Evolutionary conservation across 2,888 invertebrate genomes (phyloP).

Genomic region (Neocrepidodera transversa): DNA sequence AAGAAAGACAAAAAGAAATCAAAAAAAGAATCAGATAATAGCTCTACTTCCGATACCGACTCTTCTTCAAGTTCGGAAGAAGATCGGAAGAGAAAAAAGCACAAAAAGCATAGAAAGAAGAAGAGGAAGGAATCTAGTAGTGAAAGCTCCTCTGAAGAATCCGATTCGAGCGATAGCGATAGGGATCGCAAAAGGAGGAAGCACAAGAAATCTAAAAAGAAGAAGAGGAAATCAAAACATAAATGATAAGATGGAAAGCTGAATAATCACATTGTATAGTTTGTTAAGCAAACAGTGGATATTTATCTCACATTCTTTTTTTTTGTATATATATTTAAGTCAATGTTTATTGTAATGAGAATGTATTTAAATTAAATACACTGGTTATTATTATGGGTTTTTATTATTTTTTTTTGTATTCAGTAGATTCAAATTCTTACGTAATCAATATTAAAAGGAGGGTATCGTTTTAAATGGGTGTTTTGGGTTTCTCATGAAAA

Average conservation of each 20-base stretch:
- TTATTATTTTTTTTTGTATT: no score
- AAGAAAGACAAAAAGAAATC: slow-evolving; percentile 61
- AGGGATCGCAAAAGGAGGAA: slow-evolving; percentile 74
- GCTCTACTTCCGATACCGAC: slow-evolving; percentile 57
- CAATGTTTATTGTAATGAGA: slow-evolving; percentile 9
- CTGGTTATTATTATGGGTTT: neutral
- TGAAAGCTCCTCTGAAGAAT: slow-evolving; percentile 67
- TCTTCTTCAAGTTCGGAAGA: slow-evolving; percentile 56
- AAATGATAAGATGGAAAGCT: neutral
- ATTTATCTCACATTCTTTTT: slow-evolving; percentile 8
- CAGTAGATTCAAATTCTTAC: no score
- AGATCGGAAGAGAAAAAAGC: slow-evolving; percentile 55
- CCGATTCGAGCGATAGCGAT: slow-evolving; percentile 69
- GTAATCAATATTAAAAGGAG: no score
- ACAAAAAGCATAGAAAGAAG: slow-evolving; percentile 61
- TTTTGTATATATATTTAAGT: slow-evolving; percentile 26
- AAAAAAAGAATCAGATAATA: slow-evolving; percentile 56
- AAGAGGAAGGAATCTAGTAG: slow-evolving; percentile 67
- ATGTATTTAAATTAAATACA: slow-evolving; percentile 3
- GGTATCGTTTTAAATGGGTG: no score
- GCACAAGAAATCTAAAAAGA: slow-evolving; percentile 75
- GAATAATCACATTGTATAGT: slow-evolving; percentile 1
- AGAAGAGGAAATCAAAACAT: slow-evolving; percentile 73
- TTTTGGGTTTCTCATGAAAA: no score
- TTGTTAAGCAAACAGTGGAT: slow-evolving; percentile 15